Conservation (phyloP, 1,140 invertebrate species). For the Hycleus phaleratus region DNA sequence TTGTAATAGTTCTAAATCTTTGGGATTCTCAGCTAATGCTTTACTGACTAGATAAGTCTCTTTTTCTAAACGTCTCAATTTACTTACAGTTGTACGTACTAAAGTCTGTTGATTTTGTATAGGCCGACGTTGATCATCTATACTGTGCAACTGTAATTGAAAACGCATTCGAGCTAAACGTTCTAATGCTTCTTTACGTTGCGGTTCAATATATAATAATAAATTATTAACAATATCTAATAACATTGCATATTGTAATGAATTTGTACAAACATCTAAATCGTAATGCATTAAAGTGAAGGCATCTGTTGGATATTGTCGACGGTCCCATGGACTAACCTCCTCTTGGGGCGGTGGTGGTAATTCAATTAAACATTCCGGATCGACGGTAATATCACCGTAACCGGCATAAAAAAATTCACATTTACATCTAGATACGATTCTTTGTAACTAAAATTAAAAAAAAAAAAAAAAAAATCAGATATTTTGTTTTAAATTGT, state of each 20-base stretch:
- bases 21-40: constrained; percentile 64
- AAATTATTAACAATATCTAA: constrained; percentile 97
- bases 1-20: constrained; percentile 52
- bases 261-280: constrained; percentile 95
- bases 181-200: constrained; percentile 84
- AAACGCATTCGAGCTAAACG: constrained; percentile 87
- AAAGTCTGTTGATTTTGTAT: constrained; percentile 87
- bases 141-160: constrained; percentile 80
- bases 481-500: no score
- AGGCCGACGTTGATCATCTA: constrained; percentile 84
- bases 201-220: constrained; percentile 91
- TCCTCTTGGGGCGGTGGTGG: constrained; percentile 61
- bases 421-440: constrained; percentile 93
- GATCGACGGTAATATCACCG: constrained; percentile 71
- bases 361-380: constrained; percentile 55
- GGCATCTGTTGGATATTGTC: constrained; percentile 86
- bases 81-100: constrained; percentile 71
- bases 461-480: no score
- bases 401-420: constrained; percentile 97
- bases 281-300: constrained; percentile 98
- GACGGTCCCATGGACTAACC: constrained; percentile 58
- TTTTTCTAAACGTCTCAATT: constrained; percentile 76
- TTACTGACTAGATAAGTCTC: constrained; percentile 86
- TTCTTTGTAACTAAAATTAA: constrained; percentile 72
- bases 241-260: constrained; percentile 91